Percentiles rank a stretch among this genome's conserved stretches.
Conservation (phyloP, 2,113 vertebrate genomes). For the Colius striatus region DNA sequence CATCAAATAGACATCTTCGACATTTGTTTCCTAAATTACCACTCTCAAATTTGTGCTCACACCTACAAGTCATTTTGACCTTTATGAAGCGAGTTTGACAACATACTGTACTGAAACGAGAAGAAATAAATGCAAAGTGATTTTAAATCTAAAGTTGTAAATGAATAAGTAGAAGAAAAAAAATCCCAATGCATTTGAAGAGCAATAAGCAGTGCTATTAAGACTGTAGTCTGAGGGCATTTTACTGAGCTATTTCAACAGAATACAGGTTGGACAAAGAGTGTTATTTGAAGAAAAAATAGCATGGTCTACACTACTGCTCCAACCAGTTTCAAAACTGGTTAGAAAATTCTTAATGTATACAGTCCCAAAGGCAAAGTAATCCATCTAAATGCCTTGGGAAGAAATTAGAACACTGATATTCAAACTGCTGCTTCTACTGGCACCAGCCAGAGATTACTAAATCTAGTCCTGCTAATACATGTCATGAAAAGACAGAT, state of each 20-base stretch:
- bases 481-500: background rate
- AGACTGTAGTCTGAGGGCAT: background rate
- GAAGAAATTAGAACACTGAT: background rate
- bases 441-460: background rate
- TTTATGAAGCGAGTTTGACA: background rate
- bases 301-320: background rate
- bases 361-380: slow-evolving; percentile 27
- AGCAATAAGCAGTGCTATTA: background rate
- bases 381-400: background rate
- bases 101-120: background rate
- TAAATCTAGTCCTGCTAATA: background rate
- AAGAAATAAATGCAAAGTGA: background rate
- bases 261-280: slow-evolving; percentile 25
- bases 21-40: background rate
- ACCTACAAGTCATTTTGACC: slow-evolving; percentile 20
- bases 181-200: background rate
- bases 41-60: background rate
- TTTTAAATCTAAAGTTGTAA: background rate
- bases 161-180: background rate
- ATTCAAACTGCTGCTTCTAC: background rate
- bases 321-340: slow-evolving; percentile 34
- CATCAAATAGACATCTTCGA: background rate
- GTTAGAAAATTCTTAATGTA: background rate
- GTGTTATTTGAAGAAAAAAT: background rate
- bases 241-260: slow-evolving; percentile 1